Evolutionary conservation across 2,888 invertebrate genomes (phyloP).

Genomic region (Platycheirus rosarum): DNA sequence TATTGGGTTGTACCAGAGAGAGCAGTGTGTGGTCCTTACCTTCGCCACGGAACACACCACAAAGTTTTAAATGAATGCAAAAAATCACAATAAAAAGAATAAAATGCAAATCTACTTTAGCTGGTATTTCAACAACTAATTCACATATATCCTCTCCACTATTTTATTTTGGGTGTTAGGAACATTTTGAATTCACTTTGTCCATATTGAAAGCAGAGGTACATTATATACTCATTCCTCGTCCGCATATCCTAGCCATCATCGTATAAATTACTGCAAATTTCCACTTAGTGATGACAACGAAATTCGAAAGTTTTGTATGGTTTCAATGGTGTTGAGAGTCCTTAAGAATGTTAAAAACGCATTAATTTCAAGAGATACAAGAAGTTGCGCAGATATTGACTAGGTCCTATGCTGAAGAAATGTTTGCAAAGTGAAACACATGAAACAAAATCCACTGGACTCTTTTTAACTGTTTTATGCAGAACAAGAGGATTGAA

Average conservation of each 20-base stretch:
- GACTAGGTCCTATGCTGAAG: no score
- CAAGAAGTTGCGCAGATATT: slow-evolving; percentile 32
- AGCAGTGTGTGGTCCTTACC: slow-evolving; percentile 18
- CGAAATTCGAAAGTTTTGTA: slow-evolving; percentile 23
- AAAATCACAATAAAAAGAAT: slow-evolving; percentile 61
- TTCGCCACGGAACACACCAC: neutral
- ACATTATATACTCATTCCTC: neutral
- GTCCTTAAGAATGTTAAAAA: slow-evolving; percentile 51
- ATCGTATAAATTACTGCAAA: slow-evolving; percentile 24
- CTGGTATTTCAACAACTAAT: slow-evolving; percentile 67
- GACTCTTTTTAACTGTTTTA: no score
- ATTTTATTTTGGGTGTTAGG: slow-evolving; percentile 56
- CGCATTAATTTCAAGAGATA: slow-evolving; percentile 55
- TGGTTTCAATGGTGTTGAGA: slow-evolving; percentile 47
- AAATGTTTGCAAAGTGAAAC: no score
- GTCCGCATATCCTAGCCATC: neutral
- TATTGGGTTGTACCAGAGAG: slow-evolving; percentile 22
- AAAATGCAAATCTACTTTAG: slow-evolving; percentile 65
- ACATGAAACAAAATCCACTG: no score
- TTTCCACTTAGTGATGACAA: slow-evolving; percentile 49
- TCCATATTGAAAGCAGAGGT: slow-evolving; percentile 43
- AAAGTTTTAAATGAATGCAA: slow-evolving; percentile 31
- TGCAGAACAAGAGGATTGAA: no score
- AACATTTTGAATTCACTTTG: slow-evolving; percentile 65
- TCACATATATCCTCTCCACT: slow-evolving; percentile 62